phyloP scores from a whole-genome alignment of 2,888 invertebrate species.

The Clostera curtula region DNA sequence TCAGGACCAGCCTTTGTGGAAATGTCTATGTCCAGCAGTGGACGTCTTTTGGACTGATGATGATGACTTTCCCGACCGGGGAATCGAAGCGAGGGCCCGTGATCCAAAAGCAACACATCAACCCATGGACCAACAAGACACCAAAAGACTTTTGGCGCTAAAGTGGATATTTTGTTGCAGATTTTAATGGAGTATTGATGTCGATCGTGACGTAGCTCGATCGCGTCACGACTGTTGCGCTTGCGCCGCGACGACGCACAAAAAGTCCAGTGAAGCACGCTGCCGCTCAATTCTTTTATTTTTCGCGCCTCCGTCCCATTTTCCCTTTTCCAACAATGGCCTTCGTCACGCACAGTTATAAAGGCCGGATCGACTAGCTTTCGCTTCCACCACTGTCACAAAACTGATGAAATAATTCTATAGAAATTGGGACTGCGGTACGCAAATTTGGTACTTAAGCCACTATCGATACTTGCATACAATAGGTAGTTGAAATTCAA shows the following conservation, averaged over 20 bases:
- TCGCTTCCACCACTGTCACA: constrained; percentile 60
- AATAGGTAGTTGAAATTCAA: constrained; percentile 54
- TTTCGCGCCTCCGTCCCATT: constrained; percentile 59
- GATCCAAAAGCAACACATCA: no score
- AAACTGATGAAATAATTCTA: no score
- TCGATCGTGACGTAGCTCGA: constrained; percentile 45
- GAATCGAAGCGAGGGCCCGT: no score
- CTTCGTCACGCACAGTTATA: constrained; percentile 66
- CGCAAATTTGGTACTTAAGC: no score
- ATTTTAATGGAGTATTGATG: constrained; percentile 35
- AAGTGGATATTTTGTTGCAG: background rate
- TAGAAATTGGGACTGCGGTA: no score
- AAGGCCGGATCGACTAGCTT: constrained; percentile 68
- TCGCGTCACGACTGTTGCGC: constrained; percentile 49
- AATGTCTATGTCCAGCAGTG: no score
- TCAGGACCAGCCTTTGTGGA: no score
- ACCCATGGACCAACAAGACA: no score
- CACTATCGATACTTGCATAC: constrained; percentile 52
- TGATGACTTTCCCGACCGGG: no score
- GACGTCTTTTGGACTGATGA: no score
- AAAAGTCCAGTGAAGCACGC: constrained; percentile 44
- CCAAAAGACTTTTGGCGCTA: no score
- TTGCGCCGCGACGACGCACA: constrained; percentile 34
- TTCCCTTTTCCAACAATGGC: constrained; percentile 69
- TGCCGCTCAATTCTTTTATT: constrained; percentile 54